Evolutionary conservation across 2,113 vertebrate genomes (phyloP).

Genomic region (Bufo bufo): DNA sequence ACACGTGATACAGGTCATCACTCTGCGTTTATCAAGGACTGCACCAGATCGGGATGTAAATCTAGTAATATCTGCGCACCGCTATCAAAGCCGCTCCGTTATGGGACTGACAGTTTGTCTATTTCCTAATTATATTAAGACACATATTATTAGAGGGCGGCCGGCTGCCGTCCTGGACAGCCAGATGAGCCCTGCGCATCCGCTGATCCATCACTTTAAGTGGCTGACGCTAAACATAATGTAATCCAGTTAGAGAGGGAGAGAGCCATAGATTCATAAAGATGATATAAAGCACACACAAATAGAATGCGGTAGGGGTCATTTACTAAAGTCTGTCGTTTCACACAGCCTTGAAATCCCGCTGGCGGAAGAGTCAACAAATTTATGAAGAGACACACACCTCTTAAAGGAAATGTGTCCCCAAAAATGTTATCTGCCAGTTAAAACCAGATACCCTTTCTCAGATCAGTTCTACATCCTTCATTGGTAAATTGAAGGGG

Average conservation of each 20-base stretch:
- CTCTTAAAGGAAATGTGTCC: too few species aligned
- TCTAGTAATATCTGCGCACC: slow-evolving; percentile 4
- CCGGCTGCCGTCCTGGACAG: background rate
- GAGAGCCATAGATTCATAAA: background rate
- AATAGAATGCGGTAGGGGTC: background rate
- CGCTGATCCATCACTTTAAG: background rate
- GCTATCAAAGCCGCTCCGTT: background rate
- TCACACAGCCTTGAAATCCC: too few species aligned
- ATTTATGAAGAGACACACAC: too few species aligned
- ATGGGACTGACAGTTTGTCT: background rate
- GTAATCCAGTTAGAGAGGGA: background rate
- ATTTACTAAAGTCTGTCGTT: too few species aligned
- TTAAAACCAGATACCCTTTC: too few species aligned
- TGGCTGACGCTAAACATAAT: background rate
- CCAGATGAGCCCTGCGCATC: slow-evolving; percentile 23
- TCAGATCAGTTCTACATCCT: too few species aligned
- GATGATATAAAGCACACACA: background rate
- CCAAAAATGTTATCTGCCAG: too few species aligned
- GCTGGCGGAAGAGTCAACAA: too few species aligned
- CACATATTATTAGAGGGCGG: slow-evolving; percentile 19
- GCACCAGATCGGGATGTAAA: slow-evolving; percentile 11
- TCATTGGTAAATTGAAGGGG: too few species aligned
- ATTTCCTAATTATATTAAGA: slow-evolving; percentile 26
- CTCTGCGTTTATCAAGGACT: slow-evolving; percentile 12
- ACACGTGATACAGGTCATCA: slow-evolving; percentile 14